These are phyloP conservation scores for Drosophila fuyamai DNA, from an alignment of 1,140 invertebrate species.

Conservation along the genomic window DNA sequence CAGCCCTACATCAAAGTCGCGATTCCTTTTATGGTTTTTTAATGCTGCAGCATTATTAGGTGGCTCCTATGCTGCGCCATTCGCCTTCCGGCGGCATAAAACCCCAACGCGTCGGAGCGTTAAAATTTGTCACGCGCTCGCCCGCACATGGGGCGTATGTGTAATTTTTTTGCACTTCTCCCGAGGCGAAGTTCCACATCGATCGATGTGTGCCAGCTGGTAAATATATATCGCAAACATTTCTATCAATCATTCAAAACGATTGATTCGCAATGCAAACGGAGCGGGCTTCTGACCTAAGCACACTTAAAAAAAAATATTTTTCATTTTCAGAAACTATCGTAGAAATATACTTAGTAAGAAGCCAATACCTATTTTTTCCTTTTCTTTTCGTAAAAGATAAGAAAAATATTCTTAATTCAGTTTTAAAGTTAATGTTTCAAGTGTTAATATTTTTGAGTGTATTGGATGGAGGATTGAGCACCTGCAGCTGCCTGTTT, in stretches of 20 bases:
- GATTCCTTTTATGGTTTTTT: constrained; percentile 45
- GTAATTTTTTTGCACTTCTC: constrained; percentile 46
- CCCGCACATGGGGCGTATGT: constrained; percentile 62
- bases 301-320: background rate
- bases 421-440: too few species aligned
- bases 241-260: constrained; percentile 82
- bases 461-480: background rate
- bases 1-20: constrained; percentile 2
- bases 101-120: constrained; percentile 69
- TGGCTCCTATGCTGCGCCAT: constrained; percentile 45
- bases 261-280: constrained; percentile 80
- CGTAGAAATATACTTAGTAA: too few species aligned
- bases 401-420: too few species aligned
- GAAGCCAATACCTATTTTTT: too few species aligned
- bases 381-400: too few species aligned
- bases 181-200: constrained; percentile 30
- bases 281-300: constrained; percentile 25
- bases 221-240: constrained; percentile 78
- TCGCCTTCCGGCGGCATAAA: constrained; percentile 44
- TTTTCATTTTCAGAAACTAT: too few species aligned
- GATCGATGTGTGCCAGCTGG: constrained; percentile 66
- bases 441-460: too few species aligned
- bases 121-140: constrained; percentile 77
- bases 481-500: constrained; percentile 45
- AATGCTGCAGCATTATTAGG: constrained; percentile 68